These are phyloP conservation scores for Tragopan temminckii DNA, from an alignment of 2,797 vertebrate species.

Conservation along the genomic window DNA sequence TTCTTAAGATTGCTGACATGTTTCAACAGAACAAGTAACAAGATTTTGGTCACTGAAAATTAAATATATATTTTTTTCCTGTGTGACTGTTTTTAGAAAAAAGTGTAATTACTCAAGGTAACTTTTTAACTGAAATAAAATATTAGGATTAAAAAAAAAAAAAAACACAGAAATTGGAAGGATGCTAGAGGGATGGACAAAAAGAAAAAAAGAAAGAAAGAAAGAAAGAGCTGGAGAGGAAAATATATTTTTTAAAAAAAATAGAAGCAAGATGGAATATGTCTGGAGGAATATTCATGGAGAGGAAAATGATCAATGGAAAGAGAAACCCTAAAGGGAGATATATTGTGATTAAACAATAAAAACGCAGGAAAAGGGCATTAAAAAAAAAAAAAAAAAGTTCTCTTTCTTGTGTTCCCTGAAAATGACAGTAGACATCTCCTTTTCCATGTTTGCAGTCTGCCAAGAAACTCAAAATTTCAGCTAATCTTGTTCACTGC, in stretches of 20 bases:
- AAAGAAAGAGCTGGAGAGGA: background rate
- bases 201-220: background rate
- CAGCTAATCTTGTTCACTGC: background rate
- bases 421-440: background rate
- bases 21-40: background rate
- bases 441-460: background rate
- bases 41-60: background rate
- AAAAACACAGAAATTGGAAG: background rate
- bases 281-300: background rate
- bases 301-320: background rate
- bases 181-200: background rate
- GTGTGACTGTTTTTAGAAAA: background rate
- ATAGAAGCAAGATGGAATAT: background rate
- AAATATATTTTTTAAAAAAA: background rate
- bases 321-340: background rate
- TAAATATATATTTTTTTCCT: background rate
- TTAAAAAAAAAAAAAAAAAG: background rate
- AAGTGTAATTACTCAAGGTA: background rate
- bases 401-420: background rate
- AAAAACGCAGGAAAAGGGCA: background rate
- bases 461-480: background rate
- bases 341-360: background rate
- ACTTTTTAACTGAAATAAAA: background rate
- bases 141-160: background rate
- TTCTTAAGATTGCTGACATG: background rate